phyloP scores from a whole-genome alignment of 2,797 vertebrate species.

The Hydrolagus colliei region DNA sequence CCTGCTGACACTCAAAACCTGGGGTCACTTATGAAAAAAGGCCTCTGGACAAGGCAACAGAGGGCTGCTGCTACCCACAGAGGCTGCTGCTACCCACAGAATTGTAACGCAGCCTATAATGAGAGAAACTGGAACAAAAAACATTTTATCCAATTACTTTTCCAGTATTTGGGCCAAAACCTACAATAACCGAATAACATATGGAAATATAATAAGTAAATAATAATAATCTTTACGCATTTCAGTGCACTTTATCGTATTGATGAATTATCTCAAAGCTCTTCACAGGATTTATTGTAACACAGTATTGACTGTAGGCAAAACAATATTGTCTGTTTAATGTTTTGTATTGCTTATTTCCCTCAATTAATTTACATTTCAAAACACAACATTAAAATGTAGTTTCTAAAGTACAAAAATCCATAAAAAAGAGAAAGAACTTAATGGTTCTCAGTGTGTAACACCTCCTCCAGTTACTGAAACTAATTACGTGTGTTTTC shows the following conservation, averaged over 20 bases:
- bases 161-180: neutral
- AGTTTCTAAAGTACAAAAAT: neutral
- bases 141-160: neutral
- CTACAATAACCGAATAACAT: neutral
- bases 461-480: neutral
- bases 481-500: neutral
- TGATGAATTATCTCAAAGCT: no score
- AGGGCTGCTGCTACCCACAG: neutral
- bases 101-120: neutral
- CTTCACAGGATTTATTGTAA: no score
- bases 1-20: neutral
- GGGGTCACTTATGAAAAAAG: neutral
- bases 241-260: no score
- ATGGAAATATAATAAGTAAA: neutral
- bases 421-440: neutral
- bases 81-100: neutral
- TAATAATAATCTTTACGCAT: no score
- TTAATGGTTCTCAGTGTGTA: neutral
- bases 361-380: neutral
- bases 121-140: neutral
- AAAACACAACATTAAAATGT: neutral
- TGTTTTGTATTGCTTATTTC: neutral
- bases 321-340: neutral
- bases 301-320: no score
- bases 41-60: neutral